phyloP scores from a whole-genome alignment of 1,140 invertebrate species.

The Helicorthomorpha holstii region DNA sequence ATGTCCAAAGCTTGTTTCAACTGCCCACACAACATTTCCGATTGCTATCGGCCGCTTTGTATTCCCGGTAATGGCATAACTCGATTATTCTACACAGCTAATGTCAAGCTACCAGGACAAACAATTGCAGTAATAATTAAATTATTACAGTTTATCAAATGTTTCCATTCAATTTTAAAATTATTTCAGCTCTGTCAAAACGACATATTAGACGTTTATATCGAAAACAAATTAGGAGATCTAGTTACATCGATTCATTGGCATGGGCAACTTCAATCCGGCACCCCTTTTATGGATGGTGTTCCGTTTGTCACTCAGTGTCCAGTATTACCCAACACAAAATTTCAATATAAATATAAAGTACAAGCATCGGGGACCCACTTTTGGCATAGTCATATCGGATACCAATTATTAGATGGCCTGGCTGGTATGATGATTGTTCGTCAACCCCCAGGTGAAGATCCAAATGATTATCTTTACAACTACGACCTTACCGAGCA shows the following conservation, averaged over 20 bases:
- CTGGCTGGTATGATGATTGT: constrained; percentile 59
- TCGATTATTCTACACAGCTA: constrained; percentile 56
- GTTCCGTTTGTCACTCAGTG: constrained; percentile 80
- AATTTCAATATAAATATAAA: constrained; percentile 64
- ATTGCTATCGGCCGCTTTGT: constrained; percentile 61
- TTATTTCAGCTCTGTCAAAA: constrained; percentile 64
- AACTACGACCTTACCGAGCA: constrained; percentile 62
- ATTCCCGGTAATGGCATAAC: constrained; percentile 59
- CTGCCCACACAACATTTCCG: constrained; percentile 53
- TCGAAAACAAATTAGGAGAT: constrained; percentile 60
- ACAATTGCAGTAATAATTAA: constrained; percentile 59
- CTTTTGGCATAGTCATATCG: constrained; percentile 77
- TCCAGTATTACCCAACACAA: constrained; percentile 63
- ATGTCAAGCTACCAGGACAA: constrained; percentile 72
- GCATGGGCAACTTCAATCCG: constrained; percentile 63
- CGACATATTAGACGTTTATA: constrained; percentile 67
- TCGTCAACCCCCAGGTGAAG: constrained; percentile 46
- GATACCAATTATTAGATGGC: constrained; percentile 64
- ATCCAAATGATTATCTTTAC: constrained; percentile 49
- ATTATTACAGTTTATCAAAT: no score
- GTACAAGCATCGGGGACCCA: constrained; percentile 56
- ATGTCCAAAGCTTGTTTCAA: constrained; percentile 73
- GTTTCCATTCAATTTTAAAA: no score
- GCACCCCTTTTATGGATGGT: constrained; percentile 73
- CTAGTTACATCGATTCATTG: constrained; percentile 70